A percentile compares a stretch with the other conserved stretches of the same genome.
These are phyloP conservation scores for Parotia lawesii DNA, from an alignment of 2,113 vertebrate genomes.

Conservation along the genomic window DNA sequence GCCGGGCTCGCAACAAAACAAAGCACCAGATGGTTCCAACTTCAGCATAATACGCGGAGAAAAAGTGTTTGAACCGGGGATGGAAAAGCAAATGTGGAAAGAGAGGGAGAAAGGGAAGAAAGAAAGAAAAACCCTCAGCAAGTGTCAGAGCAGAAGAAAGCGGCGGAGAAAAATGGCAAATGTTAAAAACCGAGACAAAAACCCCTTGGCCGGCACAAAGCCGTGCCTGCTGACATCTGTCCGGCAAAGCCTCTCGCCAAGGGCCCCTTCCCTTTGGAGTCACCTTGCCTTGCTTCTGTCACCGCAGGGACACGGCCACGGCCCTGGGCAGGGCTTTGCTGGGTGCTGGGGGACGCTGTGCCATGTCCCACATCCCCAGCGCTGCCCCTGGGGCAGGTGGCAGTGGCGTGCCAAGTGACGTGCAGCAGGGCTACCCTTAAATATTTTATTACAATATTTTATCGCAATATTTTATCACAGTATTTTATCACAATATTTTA, in stretches of 20 bases:
- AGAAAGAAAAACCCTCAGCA: not conserved
- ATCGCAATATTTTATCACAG: not conserved
- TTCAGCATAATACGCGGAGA: not conserved
- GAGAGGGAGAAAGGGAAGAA: not conserved
- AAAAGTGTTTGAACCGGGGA: constrained; percentile 1
- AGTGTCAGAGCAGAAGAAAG: constrained; percentile 51
- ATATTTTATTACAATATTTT: not conserved
- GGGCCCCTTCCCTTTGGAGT: not conserved
- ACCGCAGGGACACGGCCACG: fast-evolving
- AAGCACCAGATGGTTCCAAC: constrained; percentile 51
- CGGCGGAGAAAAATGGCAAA: constrained; percentile 38
- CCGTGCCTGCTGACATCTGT: constrained; percentile 24
- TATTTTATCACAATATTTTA: not conserved
- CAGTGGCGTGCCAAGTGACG: not conserved
- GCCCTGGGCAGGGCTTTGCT: not conserved
- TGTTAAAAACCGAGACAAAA: constrained; percentile 6
- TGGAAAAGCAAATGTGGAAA: not conserved
- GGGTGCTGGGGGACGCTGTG: not conserved
- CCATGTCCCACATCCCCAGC: fast-evolving
- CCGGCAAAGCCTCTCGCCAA: not conserved
- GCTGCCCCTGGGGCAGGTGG: not conserved
- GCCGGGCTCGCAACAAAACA: constrained; percentile 15
- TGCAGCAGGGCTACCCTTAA: not conserved
- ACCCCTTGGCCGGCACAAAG: not conserved
- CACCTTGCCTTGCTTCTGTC: not conserved